Evolutionary conservation across 2,888 invertebrate species (phyloP).

Genomic region (Cantharis rufa): DNA sequence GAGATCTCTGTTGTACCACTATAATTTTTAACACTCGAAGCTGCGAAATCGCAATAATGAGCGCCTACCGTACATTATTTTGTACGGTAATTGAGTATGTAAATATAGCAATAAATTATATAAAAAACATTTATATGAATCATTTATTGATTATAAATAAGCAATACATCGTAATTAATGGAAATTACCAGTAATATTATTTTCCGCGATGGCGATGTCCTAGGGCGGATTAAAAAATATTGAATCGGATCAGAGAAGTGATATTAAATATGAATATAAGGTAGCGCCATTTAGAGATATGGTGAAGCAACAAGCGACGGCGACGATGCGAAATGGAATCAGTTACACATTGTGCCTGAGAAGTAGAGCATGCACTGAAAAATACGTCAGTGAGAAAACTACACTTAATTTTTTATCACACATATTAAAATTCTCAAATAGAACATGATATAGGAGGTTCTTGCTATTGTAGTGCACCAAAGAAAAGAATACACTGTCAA

Average conservation of each 20-base stretch:
- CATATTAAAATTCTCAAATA: constrained; percentile 1
- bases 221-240: background rate
- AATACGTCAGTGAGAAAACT: constrained; percentile 13
- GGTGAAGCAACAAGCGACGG: constrained; percentile 23
- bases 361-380: constrained; percentile 32
- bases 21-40: background rate
- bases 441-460: constrained; percentile 14
- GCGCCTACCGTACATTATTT: background rate
- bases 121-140: background rate
- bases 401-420: background rate
- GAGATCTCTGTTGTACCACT: background rate
- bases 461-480: constrained; percentile 1
- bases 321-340: constrained; percentile 33
- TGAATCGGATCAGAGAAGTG: background rate
- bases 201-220: background rate
- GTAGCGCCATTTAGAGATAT: background rate
- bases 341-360: constrained; percentile 32
- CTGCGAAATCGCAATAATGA: background rate
- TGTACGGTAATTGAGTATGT: background rate
- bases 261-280: background rate
- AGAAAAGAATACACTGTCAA: constrained; percentile 11
- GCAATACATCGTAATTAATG: background rate
- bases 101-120: background rate
- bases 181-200: background rate
- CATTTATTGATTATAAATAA: background rate